Base-by-base conservation (phyloP, 1,140 invertebrate genomes). In the Anastrepha obliqua region DNA sequence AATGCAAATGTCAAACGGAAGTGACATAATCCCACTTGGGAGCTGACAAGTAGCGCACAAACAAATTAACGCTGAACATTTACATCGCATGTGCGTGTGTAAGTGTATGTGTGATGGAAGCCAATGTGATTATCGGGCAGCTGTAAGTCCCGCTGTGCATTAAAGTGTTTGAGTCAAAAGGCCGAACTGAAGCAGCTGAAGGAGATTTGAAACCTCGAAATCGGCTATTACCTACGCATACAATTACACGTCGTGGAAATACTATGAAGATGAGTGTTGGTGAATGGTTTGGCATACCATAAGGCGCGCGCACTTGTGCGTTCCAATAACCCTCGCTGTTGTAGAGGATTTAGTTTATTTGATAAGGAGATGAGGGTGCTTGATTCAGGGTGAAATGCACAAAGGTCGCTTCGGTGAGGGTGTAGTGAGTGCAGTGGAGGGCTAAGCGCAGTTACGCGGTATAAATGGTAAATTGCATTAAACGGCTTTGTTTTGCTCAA, bases 1-100 rank as follows among this genome's bases (percentile, higher is more conserved):
- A 91, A 81, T 91, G 90, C 91, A 91, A 91, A 91, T 91, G 91
- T 91, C 91, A 91, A 87, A 29, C 88, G 74, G 89, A 91, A 91
- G 91, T 91, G 91, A 91, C 91, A 91, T 91, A 91, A 91, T 91
- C 91, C 91, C 91, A 91, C 91, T 91, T 91, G 90, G 91, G 91
- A 91, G 88, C 90, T 89, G 90, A 51, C 74, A 81, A 81, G 47
- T 20, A n/a, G 47, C 47, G 9, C 5, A 58, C 47, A 29, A 74
- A 74, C 70, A 81, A 55, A 81, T 81, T 81, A 55, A 81, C 74
- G 20, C 47, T 29, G 8, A 64, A 7, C 29, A 29, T 29, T 55
- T 3, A 6, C 2, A 55, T 8, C 51, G 51, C 6, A 6, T 55
- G 51, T 55, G 51, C 11, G 51, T 55, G 51, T 62, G 60, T 62